Evolutionary conservation across 2,888 invertebrate genomes (phyloP).

Genomic region (Erebia aethiops): DNA sequence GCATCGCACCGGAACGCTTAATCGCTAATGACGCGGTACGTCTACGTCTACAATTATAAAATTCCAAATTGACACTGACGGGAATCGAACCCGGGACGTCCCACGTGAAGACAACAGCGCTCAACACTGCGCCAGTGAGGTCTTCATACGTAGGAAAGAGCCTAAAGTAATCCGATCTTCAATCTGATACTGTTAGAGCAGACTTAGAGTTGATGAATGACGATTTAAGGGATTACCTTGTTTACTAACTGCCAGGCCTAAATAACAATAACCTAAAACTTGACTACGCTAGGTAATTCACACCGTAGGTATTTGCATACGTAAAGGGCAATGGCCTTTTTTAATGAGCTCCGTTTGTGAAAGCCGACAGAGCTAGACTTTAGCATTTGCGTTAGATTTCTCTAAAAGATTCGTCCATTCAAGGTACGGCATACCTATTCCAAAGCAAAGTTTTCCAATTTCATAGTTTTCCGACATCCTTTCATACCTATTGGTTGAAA

Average conservation of each 20-base stretch:
- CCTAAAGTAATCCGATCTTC: too few relatives aligned
- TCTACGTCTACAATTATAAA: too few relatives aligned
- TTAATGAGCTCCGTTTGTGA: slow-evolving; percentile 14
- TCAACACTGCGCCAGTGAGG: too few relatives aligned
- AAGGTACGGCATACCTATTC: not conserved
- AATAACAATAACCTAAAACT: not conserved
- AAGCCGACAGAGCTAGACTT: slow-evolving; percentile 3
- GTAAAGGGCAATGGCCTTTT: slow-evolving; percentile 14
- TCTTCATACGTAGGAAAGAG: too few relatives aligned
- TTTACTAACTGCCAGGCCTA: not conserved
- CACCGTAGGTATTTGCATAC: slow-evolving; percentile 8
- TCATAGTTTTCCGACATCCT: slow-evolving; percentile 25
- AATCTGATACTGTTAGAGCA: not conserved
- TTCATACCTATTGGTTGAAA: not conserved
- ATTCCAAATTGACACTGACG: too few relatives aligned
- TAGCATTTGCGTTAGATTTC: slow-evolving; percentile 22
- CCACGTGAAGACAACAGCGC: too few relatives aligned
- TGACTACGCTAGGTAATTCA: not conserved
- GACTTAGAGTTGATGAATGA: not conserved
- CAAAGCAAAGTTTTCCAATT: slow-evolving; percentile 31
- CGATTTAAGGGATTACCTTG: not conserved
- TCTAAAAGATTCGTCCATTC: slow-evolving; percentile 25
- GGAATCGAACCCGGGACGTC: too few relatives aligned
- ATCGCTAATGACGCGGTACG: too few relatives aligned
- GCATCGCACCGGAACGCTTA: too few relatives aligned